Percentiles rank a stretch among this genome's conserved stretches.
phyloP scores from a whole-genome alignment of 2,113 vertebrate genomes.

The Pachyramphus minor region DNA sequence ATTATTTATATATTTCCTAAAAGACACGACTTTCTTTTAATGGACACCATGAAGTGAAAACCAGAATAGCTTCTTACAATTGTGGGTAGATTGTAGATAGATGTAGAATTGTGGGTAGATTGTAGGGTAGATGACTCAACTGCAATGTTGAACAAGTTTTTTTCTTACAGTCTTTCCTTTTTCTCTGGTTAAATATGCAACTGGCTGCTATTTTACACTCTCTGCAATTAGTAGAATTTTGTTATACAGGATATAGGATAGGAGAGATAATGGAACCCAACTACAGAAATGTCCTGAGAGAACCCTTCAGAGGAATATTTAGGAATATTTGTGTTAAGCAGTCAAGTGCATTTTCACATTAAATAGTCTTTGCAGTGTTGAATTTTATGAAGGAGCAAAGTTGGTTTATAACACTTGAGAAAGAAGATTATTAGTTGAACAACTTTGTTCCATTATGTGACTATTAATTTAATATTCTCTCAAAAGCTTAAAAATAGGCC shows the following conservation, averaged over 20 bases:
- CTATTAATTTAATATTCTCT: constrained; percentile 38
- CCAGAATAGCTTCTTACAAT: neutral
- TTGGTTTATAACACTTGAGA: neutral
- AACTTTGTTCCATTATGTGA: constrained; percentile 13
- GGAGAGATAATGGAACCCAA: neutral
- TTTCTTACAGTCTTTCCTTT: neutral
- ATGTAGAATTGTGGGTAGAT: too few species aligned
- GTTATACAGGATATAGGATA: neutral
- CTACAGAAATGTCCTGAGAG: neutral
- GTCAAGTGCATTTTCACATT: neutral
- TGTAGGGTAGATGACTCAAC: too few species aligned
- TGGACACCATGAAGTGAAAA: neutral
- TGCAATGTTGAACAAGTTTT: neutral
- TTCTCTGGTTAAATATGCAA: neutral
- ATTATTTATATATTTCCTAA: neutral
- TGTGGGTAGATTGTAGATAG: too few species aligned
- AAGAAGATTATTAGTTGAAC: neutral
- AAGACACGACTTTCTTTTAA: neutral
- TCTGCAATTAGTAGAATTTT: neutral
- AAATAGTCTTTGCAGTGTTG: neutral
- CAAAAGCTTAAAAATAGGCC: constrained; percentile 28
- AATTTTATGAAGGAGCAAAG: neutral
- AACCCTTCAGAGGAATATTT: neutral
- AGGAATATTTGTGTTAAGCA: neutral
- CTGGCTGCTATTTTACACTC: neutral